These are phyloP conservation scores for Lithosia quadra DNA, from an alignment of 2,888 invertebrate genomes.

Conservation along the genomic window DNA sequence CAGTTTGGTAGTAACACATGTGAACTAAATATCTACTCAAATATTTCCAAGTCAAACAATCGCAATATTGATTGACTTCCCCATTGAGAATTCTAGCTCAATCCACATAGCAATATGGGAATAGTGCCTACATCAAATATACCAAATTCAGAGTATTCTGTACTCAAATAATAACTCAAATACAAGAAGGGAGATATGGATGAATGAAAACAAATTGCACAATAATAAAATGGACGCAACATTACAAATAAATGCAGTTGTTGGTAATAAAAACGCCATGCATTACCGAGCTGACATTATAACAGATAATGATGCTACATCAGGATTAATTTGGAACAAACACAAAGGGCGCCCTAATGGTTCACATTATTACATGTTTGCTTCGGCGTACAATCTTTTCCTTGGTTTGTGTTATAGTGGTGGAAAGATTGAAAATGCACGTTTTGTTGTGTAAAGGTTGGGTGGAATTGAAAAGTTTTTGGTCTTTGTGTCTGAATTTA, in stretches of 20 bases:
- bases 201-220: slow-evolving; percentile 23
- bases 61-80: slow-evolving; percentile 10
- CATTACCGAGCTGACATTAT: slow-evolving; percentile 48
- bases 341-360: slow-evolving; percentile 51
- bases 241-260: slow-evolving; percentile 38
- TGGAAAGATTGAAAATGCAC: neutral
- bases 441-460: neutral
- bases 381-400: slow-evolving; percentile 44
- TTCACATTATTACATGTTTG: slow-evolving; percentile 42
- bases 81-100: neutral
- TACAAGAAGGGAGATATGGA: slow-evolving; percentile 11
- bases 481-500: neutral
- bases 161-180: slow-evolving; percentile 15
- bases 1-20: neutral
- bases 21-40: slow-evolving; percentile 2
- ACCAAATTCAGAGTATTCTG: slow-evolving; percentile 25
- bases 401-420: slow-evolving; percentile 24
- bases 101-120: slow-evolving; percentile 9
- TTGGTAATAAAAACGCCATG: slow-evolving; percentile 47
- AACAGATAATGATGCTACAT: slow-evolving; percentile 56
- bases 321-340: slow-evolving; percentile 58
- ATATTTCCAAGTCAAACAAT: slow-evolving; percentile 9
- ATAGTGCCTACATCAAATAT: slow-evolving; percentile 3
- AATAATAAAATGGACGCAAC: slow-evolving; percentile 26
- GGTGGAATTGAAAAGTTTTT: neutral